These are phyloP conservation scores for Eumerus sabulonum DNA, from an alignment of 2,888 invertebrate species.

Conservation along the genomic window DNA sequence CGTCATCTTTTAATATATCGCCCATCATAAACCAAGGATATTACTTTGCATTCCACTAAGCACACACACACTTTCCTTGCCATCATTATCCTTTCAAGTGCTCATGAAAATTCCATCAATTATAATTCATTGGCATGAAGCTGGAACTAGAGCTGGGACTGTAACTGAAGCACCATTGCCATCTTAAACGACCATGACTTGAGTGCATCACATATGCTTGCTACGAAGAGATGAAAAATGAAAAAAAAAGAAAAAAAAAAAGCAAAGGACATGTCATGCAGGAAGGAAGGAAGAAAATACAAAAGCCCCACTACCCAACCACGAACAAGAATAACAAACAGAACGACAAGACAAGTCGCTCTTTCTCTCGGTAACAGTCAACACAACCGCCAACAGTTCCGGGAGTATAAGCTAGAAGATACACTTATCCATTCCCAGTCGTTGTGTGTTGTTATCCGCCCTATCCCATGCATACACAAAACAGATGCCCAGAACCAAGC, in stretches of 20 bases:
- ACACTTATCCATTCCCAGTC: too few relatives aligned
- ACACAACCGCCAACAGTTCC: conserved; percentile 9
- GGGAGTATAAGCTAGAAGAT: too few relatives aligned
- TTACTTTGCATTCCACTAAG: conserved; percentile 21
- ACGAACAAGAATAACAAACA: conserved; percentile 32
- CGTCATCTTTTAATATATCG: too few relatives aligned
- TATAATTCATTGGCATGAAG: conserved; percentile 54
- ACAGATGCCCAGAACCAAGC: neutral
- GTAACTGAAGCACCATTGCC: neutral
- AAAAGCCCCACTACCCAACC: conserved; percentile 5
- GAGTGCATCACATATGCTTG: conserved; percentile 40
- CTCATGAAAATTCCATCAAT: conserved; percentile 55
- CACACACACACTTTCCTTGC: neutral
- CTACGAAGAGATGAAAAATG: conserved; percentile 11
- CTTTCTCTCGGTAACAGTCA: conserved; percentile 36
- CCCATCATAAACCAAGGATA: too few relatives aligned
- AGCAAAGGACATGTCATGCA: conserved; percentile 3
- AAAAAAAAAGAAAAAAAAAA: conserved; percentile 2
- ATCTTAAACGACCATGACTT: conserved; percentile 30
- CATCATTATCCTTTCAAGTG: conserved; percentile 32
- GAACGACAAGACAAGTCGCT: conserved; percentile 30
- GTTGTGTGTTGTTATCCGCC: too few relatives aligned
- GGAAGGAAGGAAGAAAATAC: conserved; percentile 16
- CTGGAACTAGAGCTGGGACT: neutral
- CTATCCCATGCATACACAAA: conserved; percentile 21